Evolutionary conservation across 2,797 vertebrate genomes (phyloP).

Genomic region (Distichodus sexfasciatus): DNA sequence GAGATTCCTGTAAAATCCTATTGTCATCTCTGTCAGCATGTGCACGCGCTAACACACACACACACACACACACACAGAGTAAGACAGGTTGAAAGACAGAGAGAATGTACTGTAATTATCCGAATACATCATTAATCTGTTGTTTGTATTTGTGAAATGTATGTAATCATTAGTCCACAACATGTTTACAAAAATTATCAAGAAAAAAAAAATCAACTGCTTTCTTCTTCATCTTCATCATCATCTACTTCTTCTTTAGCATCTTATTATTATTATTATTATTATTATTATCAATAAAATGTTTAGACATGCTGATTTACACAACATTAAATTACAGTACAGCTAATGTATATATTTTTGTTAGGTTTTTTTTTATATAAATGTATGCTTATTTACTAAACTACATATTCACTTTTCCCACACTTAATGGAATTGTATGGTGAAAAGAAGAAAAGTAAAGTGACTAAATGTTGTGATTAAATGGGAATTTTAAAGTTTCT

Average conservation of each 20-base stretch:
- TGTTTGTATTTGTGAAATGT: neutral
- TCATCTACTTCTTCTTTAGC: no score
- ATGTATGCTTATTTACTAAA: no score
- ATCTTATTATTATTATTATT: no score
- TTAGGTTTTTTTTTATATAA: no score
- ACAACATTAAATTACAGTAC: no score
- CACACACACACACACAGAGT: conserved; percentile 25
- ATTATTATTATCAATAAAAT: no score
- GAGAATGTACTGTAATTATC: conserved; percentile 12
- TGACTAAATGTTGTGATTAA: neutral
- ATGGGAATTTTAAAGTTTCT: neutral
- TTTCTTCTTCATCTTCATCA: no score
- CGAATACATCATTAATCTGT: conserved; percentile 10
- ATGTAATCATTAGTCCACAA: neutral
- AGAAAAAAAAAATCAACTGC: neutral
- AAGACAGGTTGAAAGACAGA: neutral
- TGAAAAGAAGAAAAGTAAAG: neutral
- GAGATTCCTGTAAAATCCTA: conserved; percentile 82
- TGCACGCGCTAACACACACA: conserved; percentile 15
- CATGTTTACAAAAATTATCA: no score
- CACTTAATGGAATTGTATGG: neutral
- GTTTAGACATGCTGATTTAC: no score
- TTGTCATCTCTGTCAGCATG: conserved; percentile 78
- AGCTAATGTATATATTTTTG: no score
- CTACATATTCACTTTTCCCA: neutral